A percentile compares a stretch with the other conserved stretches of the same genome.
These are phyloP conservation scores for Oplegnathus fasciatus DNA, from an alignment of 2,113 vertebrate genomes.

Conservation along the genomic window DNA sequence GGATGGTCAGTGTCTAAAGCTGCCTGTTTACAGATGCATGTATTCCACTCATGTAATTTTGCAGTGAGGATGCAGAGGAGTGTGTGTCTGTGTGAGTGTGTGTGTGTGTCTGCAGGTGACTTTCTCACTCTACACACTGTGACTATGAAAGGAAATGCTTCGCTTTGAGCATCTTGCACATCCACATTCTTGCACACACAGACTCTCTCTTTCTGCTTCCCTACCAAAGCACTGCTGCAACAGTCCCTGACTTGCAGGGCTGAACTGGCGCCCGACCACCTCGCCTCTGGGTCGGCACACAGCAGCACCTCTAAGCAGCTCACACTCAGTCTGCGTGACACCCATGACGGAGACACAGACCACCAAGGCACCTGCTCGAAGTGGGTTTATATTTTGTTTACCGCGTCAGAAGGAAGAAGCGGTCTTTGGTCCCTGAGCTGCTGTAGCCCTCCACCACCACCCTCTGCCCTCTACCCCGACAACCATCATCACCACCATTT, in stretches of 20 bases:
- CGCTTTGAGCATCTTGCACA: slow-evolving; percentile 57
- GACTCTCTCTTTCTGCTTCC: slow-evolving; percentile 43
- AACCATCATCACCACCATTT: slow-evolving; percentile 64
- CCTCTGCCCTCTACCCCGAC: slow-evolving; percentile 24
- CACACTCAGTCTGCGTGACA: slow-evolving; percentile 47
- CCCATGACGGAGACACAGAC: slow-evolving; percentile 41
- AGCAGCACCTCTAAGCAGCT: slow-evolving; percentile 55
- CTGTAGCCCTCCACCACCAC: slow-evolving; percentile 24
- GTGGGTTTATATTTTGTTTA: slow-evolving; percentile 42
- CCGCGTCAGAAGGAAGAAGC: slow-evolving; percentile 1
- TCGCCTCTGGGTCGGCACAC: slow-evolving; percentile 57
- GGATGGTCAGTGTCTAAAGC: slow-evolving; percentile 19
- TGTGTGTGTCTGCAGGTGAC: slow-evolving; percentile 13
- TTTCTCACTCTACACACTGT: slow-evolving; percentile 40
- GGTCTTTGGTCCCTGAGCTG: slow-evolving; percentile 33
- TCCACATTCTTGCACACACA: slow-evolving; percentile 55
- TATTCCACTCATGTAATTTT: slow-evolving; percentile 43
- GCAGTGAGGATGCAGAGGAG: slow-evolving; percentile 47
- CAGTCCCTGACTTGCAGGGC: slow-evolving; percentile 64
- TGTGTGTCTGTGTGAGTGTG: background rate
- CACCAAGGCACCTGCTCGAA: slow-evolving; percentile 35
- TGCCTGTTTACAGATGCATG: slow-evolving; percentile 52
- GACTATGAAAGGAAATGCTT: slow-evolving; percentile 55
- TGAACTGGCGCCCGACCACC: slow-evolving; percentile 50
- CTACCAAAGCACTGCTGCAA: slow-evolving; percentile 50